Evolutionary conservation across 2,113 vertebrate species (phyloP).

Genomic region (Azemiops feae): DNA sequence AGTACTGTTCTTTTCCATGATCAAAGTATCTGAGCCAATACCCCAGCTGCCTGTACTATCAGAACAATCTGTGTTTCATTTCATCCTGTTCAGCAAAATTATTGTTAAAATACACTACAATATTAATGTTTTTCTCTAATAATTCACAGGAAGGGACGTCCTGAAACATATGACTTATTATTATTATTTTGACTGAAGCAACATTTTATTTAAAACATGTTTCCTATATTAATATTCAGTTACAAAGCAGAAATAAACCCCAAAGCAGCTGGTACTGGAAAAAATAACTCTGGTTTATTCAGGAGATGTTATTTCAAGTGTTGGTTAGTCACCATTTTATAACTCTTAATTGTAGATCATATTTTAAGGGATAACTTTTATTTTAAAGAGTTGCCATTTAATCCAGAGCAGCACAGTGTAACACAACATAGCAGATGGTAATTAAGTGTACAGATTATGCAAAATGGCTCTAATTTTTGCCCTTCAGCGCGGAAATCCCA

Average conservation of each 20-base stretch:
- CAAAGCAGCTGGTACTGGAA: conserved; percentile 49
- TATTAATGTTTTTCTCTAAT: neutral
- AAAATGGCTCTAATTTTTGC: neutral
- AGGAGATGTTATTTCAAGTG: conserved; percentile 43
- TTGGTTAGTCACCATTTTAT: conserved; percentile 37
- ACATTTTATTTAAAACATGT: conserved; percentile 31
- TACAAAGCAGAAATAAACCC: conserved; percentile 43
- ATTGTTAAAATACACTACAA: neutral
- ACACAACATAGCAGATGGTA: neutral
- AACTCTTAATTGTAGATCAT: conserved; percentile 31
- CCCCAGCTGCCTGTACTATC: neutral
- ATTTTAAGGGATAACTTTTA: neutral
- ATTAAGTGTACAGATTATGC: neutral
- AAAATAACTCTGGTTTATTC: conserved; percentile 42
- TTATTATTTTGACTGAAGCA: conserved; percentile 1
- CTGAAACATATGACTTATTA: conserved; percentile 9
- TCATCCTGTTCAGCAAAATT: neutral
- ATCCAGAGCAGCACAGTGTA: neutral
- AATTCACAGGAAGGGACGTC: neutral
- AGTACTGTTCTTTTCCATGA: neutral
- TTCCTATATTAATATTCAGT: conserved; percentile 17
- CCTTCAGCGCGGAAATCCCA: conserved; percentile 1
- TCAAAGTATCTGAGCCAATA: neutral
- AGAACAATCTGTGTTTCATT: neutral
- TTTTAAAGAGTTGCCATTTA: neutral